Base-by-base conservation (phyloP, 1,140 invertebrate genomes). In the Cyphomyrmex costatus region DNA sequence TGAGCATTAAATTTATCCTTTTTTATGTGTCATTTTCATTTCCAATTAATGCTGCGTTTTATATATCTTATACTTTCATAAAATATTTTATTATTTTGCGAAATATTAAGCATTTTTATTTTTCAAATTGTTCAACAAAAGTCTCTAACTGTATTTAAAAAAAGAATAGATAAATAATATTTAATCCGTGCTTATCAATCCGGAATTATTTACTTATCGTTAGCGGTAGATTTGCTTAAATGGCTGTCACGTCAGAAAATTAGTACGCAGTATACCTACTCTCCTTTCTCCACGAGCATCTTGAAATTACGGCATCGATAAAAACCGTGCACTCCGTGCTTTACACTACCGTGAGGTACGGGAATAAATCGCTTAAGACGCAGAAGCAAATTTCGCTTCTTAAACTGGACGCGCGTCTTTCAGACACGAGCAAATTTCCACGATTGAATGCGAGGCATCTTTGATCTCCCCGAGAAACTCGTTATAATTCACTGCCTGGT, bases 401-500 rank as follows among this genome's bases (percentile, higher is more conserved):
- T 46, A 56, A 71, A 73, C 77, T 56, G 66, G 79, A 77, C 80
- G 58, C 36, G 36, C 51, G 42, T 84, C 53, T 77, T 77, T 84
- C 53, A 83, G 24, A 83, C 10, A 61, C 7, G 36, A 84, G 56
- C 42, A 77, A 58, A 84, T 84, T 84, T 84, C 70, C 80, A 46
- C 63, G 63, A 80, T 80, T 80, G 78, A 71, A 71, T 68, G 49
- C 33, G 51, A 70, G 36, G n/a, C 42, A 80, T 71, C 78, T 80
- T 71, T 80, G 76, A 78, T 78, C 76, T 60, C 16, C 21, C 33
- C 21, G 21, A 53, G 65, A 80, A 80, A 80, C 78, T 80, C 49
- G 42, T 79, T 79, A 79, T 79, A 79, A 79, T 78, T 78, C 27
- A 6, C 42, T 65, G 8, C 14, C 21, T 21, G 21, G 53, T 51